Evolutionary conservation across 2,113 vertebrate genomes (phyloP).

Genomic region (Tragelaphus scriptus): DNA sequence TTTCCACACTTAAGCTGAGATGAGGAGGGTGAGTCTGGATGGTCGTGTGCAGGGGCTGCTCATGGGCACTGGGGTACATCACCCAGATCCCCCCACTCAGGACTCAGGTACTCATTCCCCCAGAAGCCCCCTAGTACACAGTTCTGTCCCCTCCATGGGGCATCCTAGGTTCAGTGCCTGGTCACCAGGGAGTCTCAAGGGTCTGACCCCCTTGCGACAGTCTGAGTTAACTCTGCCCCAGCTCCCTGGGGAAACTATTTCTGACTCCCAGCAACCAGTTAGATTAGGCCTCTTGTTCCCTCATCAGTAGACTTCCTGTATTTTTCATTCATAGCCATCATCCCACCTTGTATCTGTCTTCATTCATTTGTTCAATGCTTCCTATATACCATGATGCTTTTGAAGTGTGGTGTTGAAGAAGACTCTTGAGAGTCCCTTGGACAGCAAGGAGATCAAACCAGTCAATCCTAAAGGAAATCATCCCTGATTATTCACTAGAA

Average conservation of each 20-base stretch:
- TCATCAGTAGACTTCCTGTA: not conserved
- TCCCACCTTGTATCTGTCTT: not conserved
- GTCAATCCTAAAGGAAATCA: not conserved
- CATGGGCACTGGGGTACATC: not conserved
- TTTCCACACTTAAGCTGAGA: not conserved
- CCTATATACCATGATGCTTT: not conserved
- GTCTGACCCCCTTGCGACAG: not conserved
- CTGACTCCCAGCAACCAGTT: not conserved
- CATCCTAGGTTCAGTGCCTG: not conserved
- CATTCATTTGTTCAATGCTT: not conserved
- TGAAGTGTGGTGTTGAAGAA: not conserved
- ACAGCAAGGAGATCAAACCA: not conserved
- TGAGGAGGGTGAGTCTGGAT: not conserved
- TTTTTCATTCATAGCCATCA: not conserved
- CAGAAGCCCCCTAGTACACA: not conserved
- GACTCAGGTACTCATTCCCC: not conserved
- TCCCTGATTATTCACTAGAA: not conserved
- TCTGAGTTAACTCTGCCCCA: no score
- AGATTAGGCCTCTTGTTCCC: not conserved
- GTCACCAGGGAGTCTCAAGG: not conserved
- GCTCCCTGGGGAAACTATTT: not conserved
- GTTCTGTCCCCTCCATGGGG: not conserved
- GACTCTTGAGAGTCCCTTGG: not conserved
- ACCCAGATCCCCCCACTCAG: not conserved
- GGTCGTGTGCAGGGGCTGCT: not conserved